Conservation (phyloP, 2,888 invertebrate species). For the Drosophila borborema region DNA sequence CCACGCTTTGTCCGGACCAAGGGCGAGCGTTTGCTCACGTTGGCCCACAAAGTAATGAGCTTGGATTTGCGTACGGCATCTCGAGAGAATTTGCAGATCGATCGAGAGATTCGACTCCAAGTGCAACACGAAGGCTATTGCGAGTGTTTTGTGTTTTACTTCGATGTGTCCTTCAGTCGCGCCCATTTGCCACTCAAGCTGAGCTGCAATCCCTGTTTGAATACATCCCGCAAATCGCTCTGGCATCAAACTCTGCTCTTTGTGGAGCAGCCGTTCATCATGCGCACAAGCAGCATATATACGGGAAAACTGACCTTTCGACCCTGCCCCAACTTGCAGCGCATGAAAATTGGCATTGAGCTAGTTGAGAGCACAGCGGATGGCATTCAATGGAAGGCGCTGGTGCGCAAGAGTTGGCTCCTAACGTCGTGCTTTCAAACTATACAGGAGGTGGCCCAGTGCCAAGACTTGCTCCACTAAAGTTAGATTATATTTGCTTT, state of each 20-base stretch:
- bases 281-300: constrained; percentile 46
- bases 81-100: constrained; percentile 38
- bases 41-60: constrained; percentile 46
- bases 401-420: constrained; percentile 57
- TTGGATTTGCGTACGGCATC: constrained; percentile 37
- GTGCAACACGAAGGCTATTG: constrained; percentile 34
- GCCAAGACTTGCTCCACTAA: constrained; percentile 54
- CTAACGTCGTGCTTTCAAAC: constrained; percentile 47
- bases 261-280: constrained; percentile 51
- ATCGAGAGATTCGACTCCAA: constrained; percentile 32
- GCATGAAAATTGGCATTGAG: constrained; percentile 55
- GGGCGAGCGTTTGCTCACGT: constrained; percentile 42
- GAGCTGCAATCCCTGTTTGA: constrained; percentile 62
- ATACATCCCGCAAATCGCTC: constrained; percentile 15
- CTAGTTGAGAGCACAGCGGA: constrained; percentile 24
- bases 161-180: constrained; percentile 65
- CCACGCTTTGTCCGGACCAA: constrained; percentile 86
- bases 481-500: constrained; percentile 1
- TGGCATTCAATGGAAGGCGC: background rate
- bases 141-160: constrained; percentile 63
- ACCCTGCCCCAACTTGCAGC: constrained; percentile 16
- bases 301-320: constrained; percentile 46
- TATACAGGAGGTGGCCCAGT: constrained; percentile 42
- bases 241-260: constrained; percentile 66
- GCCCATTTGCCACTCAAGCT: constrained; percentile 39